phyloP scores from a whole-genome alignment of 2,888 invertebrate species.

The Esperia sulphurella region DNA sequence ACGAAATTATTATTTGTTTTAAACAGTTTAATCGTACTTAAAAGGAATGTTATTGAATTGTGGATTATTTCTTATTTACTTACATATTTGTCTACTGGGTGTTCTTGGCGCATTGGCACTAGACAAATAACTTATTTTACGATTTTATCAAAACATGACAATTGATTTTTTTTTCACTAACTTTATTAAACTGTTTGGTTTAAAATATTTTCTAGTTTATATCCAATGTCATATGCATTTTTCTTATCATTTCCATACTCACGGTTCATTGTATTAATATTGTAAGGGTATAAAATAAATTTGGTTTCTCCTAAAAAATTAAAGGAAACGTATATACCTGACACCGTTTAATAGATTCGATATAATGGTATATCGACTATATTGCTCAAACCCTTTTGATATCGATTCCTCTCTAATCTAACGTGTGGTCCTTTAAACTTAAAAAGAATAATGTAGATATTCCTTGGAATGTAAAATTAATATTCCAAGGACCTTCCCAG shows the following conservation, averaged over 20 bases:
- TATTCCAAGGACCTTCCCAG: no score
- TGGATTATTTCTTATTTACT: neutral
- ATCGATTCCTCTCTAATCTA: conserved; percentile 41
- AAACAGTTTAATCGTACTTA: conserved; percentile 14
- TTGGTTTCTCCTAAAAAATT: conserved; percentile 5
- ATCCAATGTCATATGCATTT: no score
- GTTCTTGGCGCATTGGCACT: neutral
- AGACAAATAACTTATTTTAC: no score
- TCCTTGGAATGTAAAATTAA: conserved; percentile 18
- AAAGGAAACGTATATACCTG: conserved; percentile 27
- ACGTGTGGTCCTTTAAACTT: conserved; percentile 58
- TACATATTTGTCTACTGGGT: neutral
- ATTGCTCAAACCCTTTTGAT: conserved; percentile 42
- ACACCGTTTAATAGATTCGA: conserved; percentile 37
- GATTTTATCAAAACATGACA: no score
- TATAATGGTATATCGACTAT: conserved; percentile 47
- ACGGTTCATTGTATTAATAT: no score
- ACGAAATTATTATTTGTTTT: conserved; percentile 32
- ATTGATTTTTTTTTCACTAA: no score
- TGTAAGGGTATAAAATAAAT: conserved; percentile 32
- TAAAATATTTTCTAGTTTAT: no score
- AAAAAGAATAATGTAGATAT: conserved; percentile 37
- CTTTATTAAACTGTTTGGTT: no score
- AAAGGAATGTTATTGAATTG: neutral
- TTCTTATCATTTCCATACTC: no score